Percentiles rank a stretch among this genome's conserved stretches.
These are phyloP conservation scores for Bergia sp. DNA, from an alignment of 92 coral and sea anemone genomes.

Conservation along the genomic window DNA sequence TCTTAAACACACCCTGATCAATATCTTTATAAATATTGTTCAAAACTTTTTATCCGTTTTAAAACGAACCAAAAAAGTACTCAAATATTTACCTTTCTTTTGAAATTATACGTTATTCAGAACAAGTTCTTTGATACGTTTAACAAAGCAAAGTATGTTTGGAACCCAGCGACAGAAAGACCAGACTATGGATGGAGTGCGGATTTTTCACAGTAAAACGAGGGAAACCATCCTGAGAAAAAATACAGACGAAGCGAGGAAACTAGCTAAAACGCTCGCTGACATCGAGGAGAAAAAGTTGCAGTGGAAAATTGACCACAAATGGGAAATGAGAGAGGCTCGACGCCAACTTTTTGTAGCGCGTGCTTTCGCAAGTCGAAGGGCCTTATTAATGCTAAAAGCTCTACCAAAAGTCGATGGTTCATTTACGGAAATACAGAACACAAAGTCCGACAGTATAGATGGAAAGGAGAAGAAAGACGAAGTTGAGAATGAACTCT, in stretches of 20 bases:
- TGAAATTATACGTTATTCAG: background rate
- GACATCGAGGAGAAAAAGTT: constrained; percentile 27
- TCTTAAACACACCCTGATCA: background rate
- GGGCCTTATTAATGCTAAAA: background rate
- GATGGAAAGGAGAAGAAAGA: background rate
- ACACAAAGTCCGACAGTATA: background rate
- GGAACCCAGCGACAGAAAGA: background rate
- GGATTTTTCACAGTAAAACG: background rate
- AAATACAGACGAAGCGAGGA: constrained; percentile 11
- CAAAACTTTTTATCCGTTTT: no score
- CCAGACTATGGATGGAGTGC: background rate
- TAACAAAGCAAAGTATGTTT: background rate
- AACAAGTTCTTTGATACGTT: no score
- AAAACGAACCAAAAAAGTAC: background rate
- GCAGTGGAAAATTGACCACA: constrained; percentile 25
- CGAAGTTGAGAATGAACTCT: background rate
- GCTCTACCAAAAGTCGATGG: background rate
- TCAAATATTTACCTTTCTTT: background rate
- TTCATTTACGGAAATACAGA: background rate
- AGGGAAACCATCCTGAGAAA: background rate
- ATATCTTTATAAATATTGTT: background rate
- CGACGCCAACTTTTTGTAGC: constrained; percentile 12
- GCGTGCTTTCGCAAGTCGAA: constrained; percentile 11
- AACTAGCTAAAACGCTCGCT: constrained; percentile 12
- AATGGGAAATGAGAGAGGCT: constrained; percentile 29